These are phyloP conservation scores for Scomber japonicus DNA, from an alignment of 2,113 vertebrate species.

Conservation along the genomic window DNA sequence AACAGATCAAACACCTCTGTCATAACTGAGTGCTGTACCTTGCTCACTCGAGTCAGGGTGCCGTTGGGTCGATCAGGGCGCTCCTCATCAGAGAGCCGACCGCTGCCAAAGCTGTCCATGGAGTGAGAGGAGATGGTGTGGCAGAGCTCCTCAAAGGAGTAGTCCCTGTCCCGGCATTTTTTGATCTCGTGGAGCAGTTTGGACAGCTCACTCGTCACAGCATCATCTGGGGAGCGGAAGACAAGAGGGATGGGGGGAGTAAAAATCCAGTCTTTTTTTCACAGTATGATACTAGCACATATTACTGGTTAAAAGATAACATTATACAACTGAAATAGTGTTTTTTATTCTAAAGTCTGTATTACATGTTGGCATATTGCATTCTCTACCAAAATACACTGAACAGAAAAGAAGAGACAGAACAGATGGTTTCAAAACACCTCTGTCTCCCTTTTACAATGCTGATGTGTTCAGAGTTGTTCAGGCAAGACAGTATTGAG, in stretches of 20 bases:
- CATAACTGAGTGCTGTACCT: constrained; percentile 68
- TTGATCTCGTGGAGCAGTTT: constrained; percentile 97
- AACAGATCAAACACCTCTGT: not conserved
- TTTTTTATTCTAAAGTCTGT: too few species aligned
- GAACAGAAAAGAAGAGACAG: not conserved
- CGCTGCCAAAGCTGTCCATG: constrained; percentile 93
- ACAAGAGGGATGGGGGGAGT: not conserved
- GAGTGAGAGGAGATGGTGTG: constrained; percentile 96
- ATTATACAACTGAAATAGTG: too few species aligned
- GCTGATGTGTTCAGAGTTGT: constrained; percentile 24
- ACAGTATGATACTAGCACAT: too few species aligned
- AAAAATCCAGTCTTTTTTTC: not conserved
- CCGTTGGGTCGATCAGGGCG: constrained; percentile 88
- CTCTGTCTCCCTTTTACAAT: not conserved
- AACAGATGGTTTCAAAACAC: not conserved
- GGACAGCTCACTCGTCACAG: constrained; percentile 95
- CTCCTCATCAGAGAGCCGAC: constrained; percentile 91
- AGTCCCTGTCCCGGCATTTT: constrained; percentile 95
- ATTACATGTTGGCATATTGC: too few species aligned
- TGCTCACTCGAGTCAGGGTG: constrained; percentile 84
- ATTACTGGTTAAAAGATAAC: too few species aligned
- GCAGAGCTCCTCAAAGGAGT: constrained; percentile 96
- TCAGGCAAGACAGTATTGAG: not conserved
- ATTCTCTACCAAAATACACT: not conserved
- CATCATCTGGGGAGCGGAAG: constrained; percentile 86